Conservation (phyloP, 2,113 vertebrate species). For the Ranitomeya variabilis region DNA sequence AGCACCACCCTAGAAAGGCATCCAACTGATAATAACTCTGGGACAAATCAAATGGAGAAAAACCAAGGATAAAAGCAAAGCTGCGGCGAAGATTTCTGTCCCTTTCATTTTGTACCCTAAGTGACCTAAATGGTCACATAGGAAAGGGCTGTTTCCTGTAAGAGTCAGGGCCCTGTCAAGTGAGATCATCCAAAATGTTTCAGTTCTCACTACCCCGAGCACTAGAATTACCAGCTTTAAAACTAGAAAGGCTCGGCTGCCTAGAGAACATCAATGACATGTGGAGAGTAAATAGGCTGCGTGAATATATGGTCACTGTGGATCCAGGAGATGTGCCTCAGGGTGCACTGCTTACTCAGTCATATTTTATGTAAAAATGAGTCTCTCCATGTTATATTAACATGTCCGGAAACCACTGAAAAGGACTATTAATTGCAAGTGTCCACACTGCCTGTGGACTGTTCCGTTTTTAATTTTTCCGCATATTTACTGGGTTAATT, state of each 20-base stretch:
- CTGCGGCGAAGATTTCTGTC: neutral
- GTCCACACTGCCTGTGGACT: too few relatives aligned
- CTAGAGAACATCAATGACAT: neutral
- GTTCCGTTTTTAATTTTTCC: too few relatives aligned
- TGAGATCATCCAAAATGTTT: conserved; percentile 11
- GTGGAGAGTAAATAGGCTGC: neutral
- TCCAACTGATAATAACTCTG: conserved; percentile 55
- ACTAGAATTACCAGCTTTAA: conserved; percentile 5
- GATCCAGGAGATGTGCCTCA: neutral
- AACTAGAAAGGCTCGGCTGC: neutral
- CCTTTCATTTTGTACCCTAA: neutral
- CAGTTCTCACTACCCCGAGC: conserved; percentile 7
- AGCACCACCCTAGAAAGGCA: conserved; percentile 52
- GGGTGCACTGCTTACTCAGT: neutral
- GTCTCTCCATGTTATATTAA: too few relatives aligned
- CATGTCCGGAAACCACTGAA: too few relatives aligned
- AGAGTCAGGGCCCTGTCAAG: conserved; percentile 9
- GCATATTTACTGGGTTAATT: too few relatives aligned
- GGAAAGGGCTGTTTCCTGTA: neutral
- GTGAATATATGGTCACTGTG: neutral
- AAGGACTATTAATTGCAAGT: too few relatives aligned
- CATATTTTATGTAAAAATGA: too few relatives aligned
- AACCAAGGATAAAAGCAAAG: neutral
- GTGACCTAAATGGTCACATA: neutral
- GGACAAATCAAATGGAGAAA: neutral